Conservation (phyloP, 1,140 invertebrate genomes). For the Euwallacea similis region DNA sequence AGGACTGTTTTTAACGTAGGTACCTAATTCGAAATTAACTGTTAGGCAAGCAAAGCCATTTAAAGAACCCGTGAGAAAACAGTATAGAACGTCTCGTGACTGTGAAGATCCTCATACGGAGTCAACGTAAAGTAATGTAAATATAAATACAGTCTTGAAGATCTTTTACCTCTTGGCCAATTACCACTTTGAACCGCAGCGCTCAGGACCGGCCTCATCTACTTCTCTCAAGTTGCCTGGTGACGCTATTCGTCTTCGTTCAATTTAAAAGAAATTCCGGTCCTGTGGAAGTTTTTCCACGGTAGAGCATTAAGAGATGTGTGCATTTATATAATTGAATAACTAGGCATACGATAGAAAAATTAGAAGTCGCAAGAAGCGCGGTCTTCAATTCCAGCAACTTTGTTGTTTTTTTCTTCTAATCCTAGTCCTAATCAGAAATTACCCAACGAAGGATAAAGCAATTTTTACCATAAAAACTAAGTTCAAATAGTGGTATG, state of each 20-base stretch:
- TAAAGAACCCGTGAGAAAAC: slow-evolving; percentile 35
- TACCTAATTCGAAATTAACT: slow-evolving; percentile 34
- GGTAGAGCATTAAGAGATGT: slow-evolving; percentile 1
- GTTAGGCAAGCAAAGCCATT: slow-evolving; percentile 34
- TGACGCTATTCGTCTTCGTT: background rate
- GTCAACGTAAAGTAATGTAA: slow-evolving; percentile 33
- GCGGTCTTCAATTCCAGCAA: slow-evolving; percentile 4
- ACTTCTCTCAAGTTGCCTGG: background rate
- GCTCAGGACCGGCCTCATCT: slow-evolving; percentile 6
- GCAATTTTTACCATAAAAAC: background rate
- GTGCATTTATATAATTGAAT: slow-evolving; percentile 13
- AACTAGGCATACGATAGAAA: slow-evolving; percentile 7
- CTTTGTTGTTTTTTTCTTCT: background rate
- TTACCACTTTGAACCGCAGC: slow-evolving; percentile 19
- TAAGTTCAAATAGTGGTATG: slow-evolving; percentile 6
- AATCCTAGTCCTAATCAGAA: background rate
- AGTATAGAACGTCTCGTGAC: slow-evolving; percentile 28
- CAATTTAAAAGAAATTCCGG: background rate
- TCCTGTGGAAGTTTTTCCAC: background rate
- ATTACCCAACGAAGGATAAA: background rate
- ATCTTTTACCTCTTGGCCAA: slow-evolving; percentile 34
- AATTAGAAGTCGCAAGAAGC: background rate
- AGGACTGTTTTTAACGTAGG: slow-evolving; percentile 6
- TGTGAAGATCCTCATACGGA: slow-evolving; percentile 24
- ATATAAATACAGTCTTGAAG: slow-evolving; percentile 34